These are phyloP conservation scores for Ichneumoninae sp. DNA, from an alignment of 2,888 invertebrate species.

Conservation along the genomic window DNA sequence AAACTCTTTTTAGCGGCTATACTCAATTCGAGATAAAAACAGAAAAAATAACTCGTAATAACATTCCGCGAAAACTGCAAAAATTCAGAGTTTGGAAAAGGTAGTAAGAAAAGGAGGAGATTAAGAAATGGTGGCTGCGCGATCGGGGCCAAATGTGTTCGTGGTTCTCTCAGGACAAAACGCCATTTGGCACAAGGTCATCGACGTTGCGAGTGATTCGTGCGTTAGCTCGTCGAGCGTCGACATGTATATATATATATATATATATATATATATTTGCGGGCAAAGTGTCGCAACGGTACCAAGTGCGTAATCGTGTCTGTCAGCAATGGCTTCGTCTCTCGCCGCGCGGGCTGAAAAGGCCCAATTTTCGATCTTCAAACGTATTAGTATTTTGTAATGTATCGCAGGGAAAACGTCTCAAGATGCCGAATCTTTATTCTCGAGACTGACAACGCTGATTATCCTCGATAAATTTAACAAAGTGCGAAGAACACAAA, in stretches of 20 bases:
- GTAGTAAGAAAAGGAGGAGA: conserved; percentile 2
- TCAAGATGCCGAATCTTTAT: too few species aligned
- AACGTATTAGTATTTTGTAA: neutral
- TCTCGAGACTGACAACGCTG: too few species aligned
- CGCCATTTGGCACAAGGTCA: conserved; percentile 80
- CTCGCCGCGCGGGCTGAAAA: conserved; percentile 28
- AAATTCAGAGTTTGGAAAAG: neutral
- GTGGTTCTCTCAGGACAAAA: conserved; percentile 76
- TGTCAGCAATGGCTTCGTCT: conserved; percentile 14
- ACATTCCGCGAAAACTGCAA: neutral
- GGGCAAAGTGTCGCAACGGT: conserved; percentile 57
- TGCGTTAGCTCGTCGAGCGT: conserved; percentile 23
- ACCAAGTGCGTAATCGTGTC: conserved; percentile 48
- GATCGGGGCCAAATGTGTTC: conserved; percentile 69
- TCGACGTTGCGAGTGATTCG: conserved; percentile 65
- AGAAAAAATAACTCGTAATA: neutral
- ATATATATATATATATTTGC: conserved; percentile 16
- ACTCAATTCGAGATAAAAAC: conserved; percentile 17
- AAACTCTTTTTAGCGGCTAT: conserved; percentile 1
- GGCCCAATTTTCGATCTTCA: conserved; percentile 7
- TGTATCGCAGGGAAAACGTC: too few species aligned
- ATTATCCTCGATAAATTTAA: neutral
- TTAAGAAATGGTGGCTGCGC: conserved; percentile 19
- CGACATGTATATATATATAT: neutral
- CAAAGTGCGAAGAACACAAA: neutral